phyloP scores from a whole-genome alignment of 2,888 invertebrate genomes.

The Alcis repandata region DNA sequence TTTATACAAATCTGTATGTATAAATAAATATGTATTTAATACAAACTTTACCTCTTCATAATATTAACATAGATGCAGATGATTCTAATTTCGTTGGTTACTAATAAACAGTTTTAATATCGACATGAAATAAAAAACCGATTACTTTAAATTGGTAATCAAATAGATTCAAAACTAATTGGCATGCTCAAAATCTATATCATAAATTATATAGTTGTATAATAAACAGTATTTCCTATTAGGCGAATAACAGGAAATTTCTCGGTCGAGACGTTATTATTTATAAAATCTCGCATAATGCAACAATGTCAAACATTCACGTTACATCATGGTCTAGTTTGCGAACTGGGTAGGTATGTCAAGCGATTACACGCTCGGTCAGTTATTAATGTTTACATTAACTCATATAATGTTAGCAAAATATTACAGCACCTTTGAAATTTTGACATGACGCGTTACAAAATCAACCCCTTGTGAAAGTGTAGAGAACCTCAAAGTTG shows the following conservation, averaged over 20 bases:
- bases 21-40: too few species aligned
- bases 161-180: background rate
- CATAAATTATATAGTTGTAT: background rate
- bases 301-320: slow-evolving; percentile 25
- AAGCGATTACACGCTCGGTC: slow-evolving; percentile 36
- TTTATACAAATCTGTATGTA: too few species aligned
- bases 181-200: background rate
- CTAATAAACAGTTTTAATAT: too few species aligned
- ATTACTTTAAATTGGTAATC: background rate
- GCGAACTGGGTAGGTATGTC: slow-evolving; percentile 34
- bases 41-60: too few species aligned
- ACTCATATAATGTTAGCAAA: slow-evolving; percentile 19
- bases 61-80: too few species aligned
- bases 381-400: slow-evolving; percentile 37
- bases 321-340: slow-evolving; percentile 37
- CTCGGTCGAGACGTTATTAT: background rate
- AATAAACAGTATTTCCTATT: background rate
- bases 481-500: background rate
- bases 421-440: slow-evolving; percentile 1
- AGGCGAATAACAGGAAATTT: background rate
- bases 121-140: background rate
- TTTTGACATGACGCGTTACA: background rate
- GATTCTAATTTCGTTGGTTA: too few species aligned
- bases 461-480: background rate
- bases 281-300: slow-evolving; percentile 25